These are phyloP conservation scores for Nestor notabilis DNA, from an alignment of 2,113 vertebrate genomes.

Conservation along the genomic window DNA sequence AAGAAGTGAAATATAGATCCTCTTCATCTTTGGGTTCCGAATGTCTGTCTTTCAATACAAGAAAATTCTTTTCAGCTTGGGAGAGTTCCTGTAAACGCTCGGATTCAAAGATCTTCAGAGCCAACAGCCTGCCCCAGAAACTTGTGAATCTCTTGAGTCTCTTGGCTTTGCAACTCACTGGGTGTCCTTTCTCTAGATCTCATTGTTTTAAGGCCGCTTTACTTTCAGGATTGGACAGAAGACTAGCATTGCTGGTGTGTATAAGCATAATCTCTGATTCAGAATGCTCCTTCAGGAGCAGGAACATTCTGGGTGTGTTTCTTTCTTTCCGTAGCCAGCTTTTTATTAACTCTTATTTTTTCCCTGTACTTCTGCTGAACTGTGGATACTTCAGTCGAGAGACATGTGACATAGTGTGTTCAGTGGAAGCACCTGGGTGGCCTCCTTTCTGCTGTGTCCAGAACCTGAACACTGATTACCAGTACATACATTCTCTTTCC, in stretches of 20 bases:
- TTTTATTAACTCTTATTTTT: not conserved
- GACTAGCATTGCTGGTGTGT: not conserved
- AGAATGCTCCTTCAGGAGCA: not conserved
- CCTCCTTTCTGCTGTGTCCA: not conserved
- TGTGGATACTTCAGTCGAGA: not conserved
- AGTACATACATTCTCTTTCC: not conserved
- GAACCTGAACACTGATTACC: not conserved
- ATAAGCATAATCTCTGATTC: not conserved
- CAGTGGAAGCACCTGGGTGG: not conserved
- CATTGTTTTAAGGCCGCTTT: not conserved
- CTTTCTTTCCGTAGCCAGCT: not conserved
- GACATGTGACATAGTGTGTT: not conserved
- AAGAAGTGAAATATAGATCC: not conserved
- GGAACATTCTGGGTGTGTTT: not conserved
- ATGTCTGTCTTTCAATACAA: not conserved
- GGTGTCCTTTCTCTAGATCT: not conserved
- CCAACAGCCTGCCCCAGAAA: not conserved
- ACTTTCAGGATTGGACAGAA: not conserved
- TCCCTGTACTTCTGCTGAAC: not conserved
- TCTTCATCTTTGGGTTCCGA: not conserved
- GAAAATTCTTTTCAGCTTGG: not conserved
- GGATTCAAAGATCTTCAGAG: not conserved
- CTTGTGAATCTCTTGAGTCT: not conserved
- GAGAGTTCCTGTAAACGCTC: not conserved
- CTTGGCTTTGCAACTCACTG: not conserved